Conservation (phyloP, 2,888 invertebrate species). For the Ennomos quercinarius region DNA sequence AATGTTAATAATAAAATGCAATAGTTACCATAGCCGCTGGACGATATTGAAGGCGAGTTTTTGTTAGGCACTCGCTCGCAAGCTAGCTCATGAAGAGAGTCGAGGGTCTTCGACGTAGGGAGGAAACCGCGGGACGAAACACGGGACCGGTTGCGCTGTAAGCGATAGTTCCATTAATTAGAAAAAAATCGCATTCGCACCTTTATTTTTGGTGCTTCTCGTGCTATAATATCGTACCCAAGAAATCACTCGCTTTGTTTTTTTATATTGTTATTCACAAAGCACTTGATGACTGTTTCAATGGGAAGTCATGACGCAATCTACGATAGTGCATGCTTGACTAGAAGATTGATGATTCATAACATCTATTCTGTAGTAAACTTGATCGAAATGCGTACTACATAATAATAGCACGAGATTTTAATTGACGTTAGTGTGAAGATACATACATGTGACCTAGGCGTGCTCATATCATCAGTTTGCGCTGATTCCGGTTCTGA, state of each 20-base stretch:
- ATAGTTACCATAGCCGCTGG: slow-evolving; percentile 90
- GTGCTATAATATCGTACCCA: too few species aligned
- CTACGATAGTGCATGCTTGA: too few species aligned
- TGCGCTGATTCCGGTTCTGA: slow-evolving; percentile 80
- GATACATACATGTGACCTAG: slow-evolving; percentile 66
- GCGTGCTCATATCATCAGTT: slow-evolving; percentile 69
- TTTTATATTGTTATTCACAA: too few species aligned
- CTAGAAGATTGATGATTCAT: too few species aligned
- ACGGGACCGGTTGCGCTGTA: slow-evolving; percentile 73
- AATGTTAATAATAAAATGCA: neutral
- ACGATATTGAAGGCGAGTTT: slow-evolving; percentile 90
- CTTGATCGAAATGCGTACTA: too few species aligned
- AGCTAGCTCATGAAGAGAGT: slow-evolving; percentile 92
- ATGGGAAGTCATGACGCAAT: too few species aligned
- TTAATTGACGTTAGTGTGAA: slow-evolving; percentile 1
- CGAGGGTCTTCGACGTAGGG: slow-evolving; percentile 93
- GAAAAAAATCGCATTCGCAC: neutral
- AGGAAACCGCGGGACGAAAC: slow-evolving; percentile 79
- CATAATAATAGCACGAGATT: too few species aligned
- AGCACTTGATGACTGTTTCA: too few species aligned
- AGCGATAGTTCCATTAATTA: slow-evolving; percentile 10
- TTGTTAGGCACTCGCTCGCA: slow-evolving; percentile 81
- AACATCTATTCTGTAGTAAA: too few species aligned
- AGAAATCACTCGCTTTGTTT: too few species aligned
- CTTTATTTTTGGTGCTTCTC: too few species aligned